Conservation (phyloP, 2,888 invertebrate species). For the Lochmaea capreae region DNA sequence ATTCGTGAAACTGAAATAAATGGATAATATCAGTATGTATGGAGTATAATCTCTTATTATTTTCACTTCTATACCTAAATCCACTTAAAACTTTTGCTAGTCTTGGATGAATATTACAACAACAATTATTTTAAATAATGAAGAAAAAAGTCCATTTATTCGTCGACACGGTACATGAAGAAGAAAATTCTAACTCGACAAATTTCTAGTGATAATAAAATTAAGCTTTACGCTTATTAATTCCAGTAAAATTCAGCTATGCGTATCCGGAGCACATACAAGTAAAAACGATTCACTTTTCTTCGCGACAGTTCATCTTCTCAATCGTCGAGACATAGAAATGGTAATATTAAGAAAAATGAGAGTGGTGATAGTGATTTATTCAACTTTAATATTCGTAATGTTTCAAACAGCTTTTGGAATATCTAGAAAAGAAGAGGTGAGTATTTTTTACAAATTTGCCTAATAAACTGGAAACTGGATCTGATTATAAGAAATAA, state of each 20-base stretch:
- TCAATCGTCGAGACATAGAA: constrained; percentile 16
- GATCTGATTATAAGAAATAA: not conserved
- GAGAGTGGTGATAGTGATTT: constrained; percentile 22
- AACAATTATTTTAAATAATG: not conserved
- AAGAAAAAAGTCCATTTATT: not conserved
- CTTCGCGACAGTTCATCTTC: constrained; percentile 25
- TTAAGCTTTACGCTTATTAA: constrained; percentile 10
- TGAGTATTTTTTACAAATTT: constrained; percentile 17
- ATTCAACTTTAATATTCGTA: constrained; percentile 23
- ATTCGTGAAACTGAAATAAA: no score
- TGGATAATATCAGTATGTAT: no score
- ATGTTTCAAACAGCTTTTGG: constrained; percentile 18
- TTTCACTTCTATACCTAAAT: no score
- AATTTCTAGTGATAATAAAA: constrained; percentile 22
- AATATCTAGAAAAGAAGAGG: constrained; percentile 32
- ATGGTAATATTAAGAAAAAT: constrained; percentile 25
- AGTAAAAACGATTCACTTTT: constrained; percentile 43
- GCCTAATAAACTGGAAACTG: not conserved
- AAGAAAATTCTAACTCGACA: constrained; percentile 9
- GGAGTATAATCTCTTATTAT: no score
- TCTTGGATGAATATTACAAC: not conserved
- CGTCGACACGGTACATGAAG: constrained; percentile 2
- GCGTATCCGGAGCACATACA: constrained; percentile 58
- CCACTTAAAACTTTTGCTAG: not conserved
- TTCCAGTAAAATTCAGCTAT: constrained; percentile 40